These are phyloP conservation scores for Passer domesticus DNA, from an alignment of 2,113 vertebrate genomes.

Conservation along the genomic window DNA sequence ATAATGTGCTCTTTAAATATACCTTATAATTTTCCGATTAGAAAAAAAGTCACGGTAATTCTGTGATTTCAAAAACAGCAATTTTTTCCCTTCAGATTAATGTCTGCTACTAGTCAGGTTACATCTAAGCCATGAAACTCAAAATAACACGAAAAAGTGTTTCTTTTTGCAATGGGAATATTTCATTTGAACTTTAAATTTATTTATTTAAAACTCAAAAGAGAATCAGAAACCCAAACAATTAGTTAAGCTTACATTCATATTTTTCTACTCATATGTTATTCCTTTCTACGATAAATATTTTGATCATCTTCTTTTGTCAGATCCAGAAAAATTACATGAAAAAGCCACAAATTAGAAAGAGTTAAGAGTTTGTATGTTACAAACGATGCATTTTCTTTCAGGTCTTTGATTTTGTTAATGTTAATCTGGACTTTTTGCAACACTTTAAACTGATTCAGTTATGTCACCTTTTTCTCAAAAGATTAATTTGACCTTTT, in stretches of 20 bases:
- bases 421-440: not conserved
- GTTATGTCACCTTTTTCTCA: not conserved
- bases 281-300: not conserved
- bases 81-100: not conserved
- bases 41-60: not conserved
- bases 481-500: not conserved
- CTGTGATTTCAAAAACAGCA: not conserved
- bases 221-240: not conserved
- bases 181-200: not conserved
- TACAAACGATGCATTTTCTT: not conserved
- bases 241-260: not conserved
- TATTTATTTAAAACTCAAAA: not conserved
- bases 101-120: not conserved
- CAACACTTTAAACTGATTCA: not conserved
- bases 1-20: not conserved
- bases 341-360: not conserved
- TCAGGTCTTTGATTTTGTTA: not conserved
- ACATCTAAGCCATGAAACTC: not conserved
- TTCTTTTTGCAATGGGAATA: not conserved
- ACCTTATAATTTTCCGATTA: not conserved
- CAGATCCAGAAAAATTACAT: not conserved
- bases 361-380: not conserved
- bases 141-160: not conserved
- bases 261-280: not conserved
- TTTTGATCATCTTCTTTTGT: not conserved